Percentiles rank a stretch among this genome's conserved stretches.
Conservation (phyloP, 2,888 invertebrate species). For the Sepiola atlantica region DNA sequence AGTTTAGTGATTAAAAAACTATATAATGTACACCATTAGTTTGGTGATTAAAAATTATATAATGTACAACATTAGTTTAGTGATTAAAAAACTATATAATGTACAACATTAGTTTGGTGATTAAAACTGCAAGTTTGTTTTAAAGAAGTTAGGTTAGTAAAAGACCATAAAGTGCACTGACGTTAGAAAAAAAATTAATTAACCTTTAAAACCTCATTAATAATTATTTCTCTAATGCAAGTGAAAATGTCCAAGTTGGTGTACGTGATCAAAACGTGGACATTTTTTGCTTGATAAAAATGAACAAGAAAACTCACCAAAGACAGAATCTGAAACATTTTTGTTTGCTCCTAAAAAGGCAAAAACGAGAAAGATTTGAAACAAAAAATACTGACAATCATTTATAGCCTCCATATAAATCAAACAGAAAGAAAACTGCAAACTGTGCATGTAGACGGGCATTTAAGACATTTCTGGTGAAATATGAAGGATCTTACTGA, state of each 20-base stretch:
- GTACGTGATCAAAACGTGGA: background rate
- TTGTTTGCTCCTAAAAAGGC: background rate
- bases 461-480: background rate
- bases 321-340: background rate
- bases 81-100: too few species aligned
- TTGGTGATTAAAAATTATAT: too few species aligned
- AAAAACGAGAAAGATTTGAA: background rate
- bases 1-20: too few species aligned
- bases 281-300: background rate
- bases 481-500: background rate
- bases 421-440: background rate
- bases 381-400: background rate
- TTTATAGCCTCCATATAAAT: background rate
- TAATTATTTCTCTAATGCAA: background rate
- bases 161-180: background rate
- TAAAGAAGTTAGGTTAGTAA: background rate
- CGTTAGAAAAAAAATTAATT: background rate
- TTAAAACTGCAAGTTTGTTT: background rate
- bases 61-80: too few species aligned
- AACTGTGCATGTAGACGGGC: background rate
- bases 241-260: background rate
- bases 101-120: background rate
- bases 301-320: constrained; percentile 10
- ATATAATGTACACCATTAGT: too few species aligned
- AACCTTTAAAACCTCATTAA: background rate